Base-by-base conservation (phyloP, 2,888 invertebrate genomes). In the Strigamia transsilvanica region DNA sequence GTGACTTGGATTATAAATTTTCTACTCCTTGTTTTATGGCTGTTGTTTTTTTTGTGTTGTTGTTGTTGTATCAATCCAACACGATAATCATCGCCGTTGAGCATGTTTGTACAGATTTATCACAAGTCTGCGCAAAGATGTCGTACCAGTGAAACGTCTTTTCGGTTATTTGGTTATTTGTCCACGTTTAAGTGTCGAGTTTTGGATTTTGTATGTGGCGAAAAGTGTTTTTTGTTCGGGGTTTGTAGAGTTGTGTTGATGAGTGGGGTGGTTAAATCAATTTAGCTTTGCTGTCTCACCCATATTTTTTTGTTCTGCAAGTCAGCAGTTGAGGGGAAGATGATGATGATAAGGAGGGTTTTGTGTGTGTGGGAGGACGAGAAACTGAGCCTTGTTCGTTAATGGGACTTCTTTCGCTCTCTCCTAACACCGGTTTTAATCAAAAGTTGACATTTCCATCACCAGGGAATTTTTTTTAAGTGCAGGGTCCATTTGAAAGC, bases 291-390 rank as follows among this genome's bases (percentile, higher is more conserved):
- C 18, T 61, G 61, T n/a, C 61, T 61, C n/a, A 61, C 61, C 61
- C 61, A 61, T 61, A 61, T 61, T 61, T 61, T 61, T 61, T 61
- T 61, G n/a, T 61, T n/a, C 21, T 61, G 61, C 61, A 61, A 61
- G 61, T 61, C 61, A 61, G 61, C 61, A 61, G 61, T 61, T 61
- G 61, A 61, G 61, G 61, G 61, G 61, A 61, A 61, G 61, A 61
- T 61, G 61, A 61, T n/a, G 61, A 61, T 61, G n/a, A 61, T 12
- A n/a, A n/a, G n/a, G 61, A 61, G 61, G 61, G 61, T n/a, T 42
- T 61, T 61, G 61, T 12, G n/a, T 61, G 61, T 18, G 61, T 18
- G 61, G 9, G 2, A n/a, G 61, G 61, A 61, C n/a, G n/a, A 61
- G 61, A 61, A 61, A 61, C 61, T 61, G 61, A 61, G 61, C 61